A percentile compares a stretch with the other conserved stretches of the same genome.
These are phyloP conservation scores for Reticulitermes speratus DNA, from an alignment of 1,140 invertebrate species.

Conservation along the genomic window DNA sequence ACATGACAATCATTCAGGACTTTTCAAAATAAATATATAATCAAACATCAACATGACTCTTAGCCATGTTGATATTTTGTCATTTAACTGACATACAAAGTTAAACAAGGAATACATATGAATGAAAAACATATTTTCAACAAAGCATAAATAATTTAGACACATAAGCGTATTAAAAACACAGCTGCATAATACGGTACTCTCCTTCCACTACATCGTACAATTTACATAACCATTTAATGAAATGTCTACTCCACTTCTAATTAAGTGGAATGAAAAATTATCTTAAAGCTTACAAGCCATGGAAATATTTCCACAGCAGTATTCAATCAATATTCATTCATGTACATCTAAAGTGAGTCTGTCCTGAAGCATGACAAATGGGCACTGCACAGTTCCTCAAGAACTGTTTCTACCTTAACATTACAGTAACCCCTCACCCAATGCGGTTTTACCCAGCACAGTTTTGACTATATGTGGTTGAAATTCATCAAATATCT, in stretches of 20 bases:
- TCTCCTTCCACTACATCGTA: not conserved
- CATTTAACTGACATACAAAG: not conserved
- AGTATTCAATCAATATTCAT: not conserved
- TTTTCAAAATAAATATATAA: slow-evolving; percentile 1
- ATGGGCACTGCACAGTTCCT: not conserved
- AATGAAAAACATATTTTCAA: not conserved
- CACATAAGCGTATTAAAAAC: slow-evolving; percentile 13
- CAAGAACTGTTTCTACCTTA: no score
- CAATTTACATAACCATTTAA: not conserved
- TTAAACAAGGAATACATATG: not conserved
- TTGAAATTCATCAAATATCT: no score
- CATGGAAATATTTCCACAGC: not conserved
- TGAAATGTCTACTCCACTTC: not conserved
- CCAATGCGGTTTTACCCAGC: no score
- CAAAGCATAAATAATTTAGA: slow-evolving; percentile 6
- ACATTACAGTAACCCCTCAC: no score
- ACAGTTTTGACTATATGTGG: no score
- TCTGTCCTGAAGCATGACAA: not conserved
- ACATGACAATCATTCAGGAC: not conserved
- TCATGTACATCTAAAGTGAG: not conserved
- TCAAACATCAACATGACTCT: not conserved
- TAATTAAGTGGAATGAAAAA: not conserved
- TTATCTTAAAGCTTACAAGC: not conserved
- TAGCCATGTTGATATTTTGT: not conserved
- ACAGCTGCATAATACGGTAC: not conserved